Percentiles rank a stretch among this genome's conserved stretches.
Evolutionary conservation across 2,113 vertebrate species (phyloP).

Genomic region (Pedionomus torquatus): DNA sequence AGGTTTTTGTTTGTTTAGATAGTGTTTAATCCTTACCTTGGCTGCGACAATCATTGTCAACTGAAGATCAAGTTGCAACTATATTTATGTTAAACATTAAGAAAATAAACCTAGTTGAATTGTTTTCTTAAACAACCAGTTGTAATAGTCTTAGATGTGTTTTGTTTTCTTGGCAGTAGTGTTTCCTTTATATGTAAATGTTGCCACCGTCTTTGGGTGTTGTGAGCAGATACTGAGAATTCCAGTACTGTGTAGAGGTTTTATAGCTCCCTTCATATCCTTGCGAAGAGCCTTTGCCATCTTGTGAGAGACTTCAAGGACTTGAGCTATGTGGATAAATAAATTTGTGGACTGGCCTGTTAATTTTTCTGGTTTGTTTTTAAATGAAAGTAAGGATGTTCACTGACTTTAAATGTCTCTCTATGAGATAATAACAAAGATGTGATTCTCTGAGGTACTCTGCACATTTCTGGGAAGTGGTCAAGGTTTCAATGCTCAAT

Average conservation of each 20-base stretch:
- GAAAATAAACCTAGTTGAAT: constrained; percentile 71
- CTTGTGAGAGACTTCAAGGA: constrained; percentile 26
- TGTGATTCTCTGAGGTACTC: constrained; percentile 18
- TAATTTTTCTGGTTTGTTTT: not conserved
- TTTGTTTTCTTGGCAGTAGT: constrained; percentile 36
- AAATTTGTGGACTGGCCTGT: constrained; percentile 40
- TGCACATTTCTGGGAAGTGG: constrained; percentile 50
- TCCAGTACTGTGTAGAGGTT: constrained; percentile 43
- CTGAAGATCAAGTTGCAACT: constrained; percentile 77
- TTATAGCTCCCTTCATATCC: constrained; percentile 48
- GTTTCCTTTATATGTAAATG: constrained; percentile 57
- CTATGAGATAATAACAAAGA: constrained; percentile 36
- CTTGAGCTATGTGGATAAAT: constrained; percentile 6
- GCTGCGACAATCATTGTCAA: constrained; percentile 84
- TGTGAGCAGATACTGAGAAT: constrained; percentile 52
- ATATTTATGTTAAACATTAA: constrained; percentile 78
- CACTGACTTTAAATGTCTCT: constrained; percentile 2
- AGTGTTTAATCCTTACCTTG: constrained; percentile 69
- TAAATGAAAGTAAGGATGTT: not conserved
- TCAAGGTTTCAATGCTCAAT: constrained; percentile 55
- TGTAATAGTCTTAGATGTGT: constrained; percentile 68
- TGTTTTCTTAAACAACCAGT: constrained; percentile 59
- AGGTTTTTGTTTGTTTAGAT: constrained; percentile 70
- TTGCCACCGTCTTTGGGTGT: constrained; percentile 47
- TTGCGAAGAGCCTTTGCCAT: constrained; percentile 35